phyloP scores from a whole-genome alignment of 2,797 vertebrate genomes.

The Neosilurus hyrtlii region DNA sequence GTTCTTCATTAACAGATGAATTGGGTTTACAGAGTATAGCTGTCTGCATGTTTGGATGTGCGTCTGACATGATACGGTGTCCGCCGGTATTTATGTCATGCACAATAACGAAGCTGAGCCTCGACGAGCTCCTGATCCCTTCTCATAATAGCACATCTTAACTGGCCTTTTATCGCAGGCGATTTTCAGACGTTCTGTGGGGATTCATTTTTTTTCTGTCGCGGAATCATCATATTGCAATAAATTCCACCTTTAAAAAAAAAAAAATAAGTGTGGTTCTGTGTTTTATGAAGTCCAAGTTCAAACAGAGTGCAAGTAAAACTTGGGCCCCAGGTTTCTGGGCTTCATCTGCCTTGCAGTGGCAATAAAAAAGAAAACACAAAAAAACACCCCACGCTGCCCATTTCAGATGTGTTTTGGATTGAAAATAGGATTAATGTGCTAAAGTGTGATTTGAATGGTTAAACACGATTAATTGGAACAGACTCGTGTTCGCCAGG shows the following conservation, averaged over 20 bases:
- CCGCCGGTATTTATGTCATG: slow-evolving; percentile 56
- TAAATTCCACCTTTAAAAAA: slow-evolving; percentile 88
- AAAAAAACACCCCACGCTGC: slow-evolving; percentile 84
- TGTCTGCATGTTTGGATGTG: slow-evolving; percentile 65
- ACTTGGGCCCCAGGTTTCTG: slow-evolving; percentile 84
- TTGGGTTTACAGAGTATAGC: slow-evolving; percentile 59
- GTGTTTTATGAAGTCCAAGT: slow-evolving; percentile 91
- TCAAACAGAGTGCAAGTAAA: slow-evolving; percentile 93
- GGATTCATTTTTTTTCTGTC: slow-evolving; percentile 83
- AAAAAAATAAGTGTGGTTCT: slow-evolving; percentile 60
- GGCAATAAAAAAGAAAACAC: slow-evolving; percentile 83
- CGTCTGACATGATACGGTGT: slow-evolving; percentile 69
- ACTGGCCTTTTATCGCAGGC: slow-evolving; percentile 80
- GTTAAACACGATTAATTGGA: slow-evolving; percentile 99
- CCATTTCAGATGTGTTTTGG: slow-evolving; percentile 92
- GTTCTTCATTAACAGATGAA: slow-evolving; percentile 62
- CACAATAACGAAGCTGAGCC: slow-evolving; percentile 61
- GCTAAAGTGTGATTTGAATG: slow-evolving; percentile 99
- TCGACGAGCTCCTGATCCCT: slow-evolving; percentile 55
- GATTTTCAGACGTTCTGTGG: slow-evolving; percentile 83
- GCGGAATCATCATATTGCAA: slow-evolving; percentile 87
- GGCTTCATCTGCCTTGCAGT: slow-evolving; percentile 93
- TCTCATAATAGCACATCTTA: slow-evolving; percentile 79
- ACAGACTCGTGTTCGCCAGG: slow-evolving; percentile 82
- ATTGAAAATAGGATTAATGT: slow-evolving; percentile 99